These are phyloP conservation scores for Aradophagus sp. DNA, from an alignment of 1,140 invertebrate genomes.

Conservation along the genomic window DNA sequence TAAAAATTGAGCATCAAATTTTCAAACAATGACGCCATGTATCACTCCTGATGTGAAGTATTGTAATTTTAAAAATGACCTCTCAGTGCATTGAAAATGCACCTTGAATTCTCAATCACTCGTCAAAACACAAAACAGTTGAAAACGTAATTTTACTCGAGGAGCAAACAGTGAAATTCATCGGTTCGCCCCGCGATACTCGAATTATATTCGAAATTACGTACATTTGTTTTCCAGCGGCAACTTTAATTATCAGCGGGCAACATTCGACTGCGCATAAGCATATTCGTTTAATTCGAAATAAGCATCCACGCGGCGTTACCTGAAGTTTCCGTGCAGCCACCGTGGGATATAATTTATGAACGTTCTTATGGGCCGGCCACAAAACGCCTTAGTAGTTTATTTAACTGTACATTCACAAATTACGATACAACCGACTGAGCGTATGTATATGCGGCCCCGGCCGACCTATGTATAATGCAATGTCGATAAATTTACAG, in stretches of 20 bases:
- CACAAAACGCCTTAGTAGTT: constrained; percentile 44
- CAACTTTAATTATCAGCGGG: constrained; percentile 10
- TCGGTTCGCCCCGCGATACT: too few relatives aligned
- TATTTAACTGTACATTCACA: constrained; percentile 41
- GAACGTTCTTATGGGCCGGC: constrained; percentile 34
- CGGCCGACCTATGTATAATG: constrained; percentile 36
- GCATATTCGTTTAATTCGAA: constrained; percentile 11
- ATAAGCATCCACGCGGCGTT: constrained; percentile 12
- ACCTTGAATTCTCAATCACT: too few relatives aligned
- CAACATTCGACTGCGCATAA: constrained; percentile 4
- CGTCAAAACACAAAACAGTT: too few relatives aligned
- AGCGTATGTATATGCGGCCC: constrained; percentile 13
- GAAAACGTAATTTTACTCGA: too few relatives aligned
- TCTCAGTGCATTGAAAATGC: too few relatives aligned
- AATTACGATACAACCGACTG: constrained; percentile 35
- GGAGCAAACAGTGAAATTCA: too few relatives aligned
- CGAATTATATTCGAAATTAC: too few relatives aligned
- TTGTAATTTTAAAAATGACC: too few relatives aligned
- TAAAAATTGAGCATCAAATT: too few relatives aligned
- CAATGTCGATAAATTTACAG: constrained; percentile 47
- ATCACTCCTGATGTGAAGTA: too few relatives aligned
- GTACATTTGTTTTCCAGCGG: neutral
- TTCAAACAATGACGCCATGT: too few relatives aligned
- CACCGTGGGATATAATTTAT: constrained; percentile 39
- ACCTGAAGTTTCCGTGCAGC: constrained; percentile 22